These are phyloP conservation scores for Orius insidiosus DNA, from an alignment of 1,140 invertebrate species.

Conservation along the genomic window DNA sequence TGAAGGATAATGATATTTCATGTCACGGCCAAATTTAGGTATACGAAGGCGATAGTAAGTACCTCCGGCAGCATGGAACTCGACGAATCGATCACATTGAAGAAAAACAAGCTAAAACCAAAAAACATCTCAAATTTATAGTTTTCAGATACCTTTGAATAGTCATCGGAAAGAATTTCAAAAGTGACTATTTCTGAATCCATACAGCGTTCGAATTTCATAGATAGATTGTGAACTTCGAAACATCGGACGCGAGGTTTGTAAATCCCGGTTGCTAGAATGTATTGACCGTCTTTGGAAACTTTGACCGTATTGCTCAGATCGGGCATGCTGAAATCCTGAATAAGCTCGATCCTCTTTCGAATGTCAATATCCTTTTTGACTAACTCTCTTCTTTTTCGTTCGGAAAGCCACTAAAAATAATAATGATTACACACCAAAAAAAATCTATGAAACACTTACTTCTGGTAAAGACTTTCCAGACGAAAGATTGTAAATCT, in stretches of 20 bases:
- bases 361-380: slow-evolving; percentile 82
- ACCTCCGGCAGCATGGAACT: slow-evolving; percentile 87
- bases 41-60: slow-evolving; percentile 80
- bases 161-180: slow-evolving; percentile 76
- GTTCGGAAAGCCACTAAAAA: slow-evolving; percentile 81
- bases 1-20: slow-evolving; percentile 74
- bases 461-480: slow-evolving; percentile 94
- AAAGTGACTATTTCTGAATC: slow-evolving; percentile 88
- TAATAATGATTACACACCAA: slow-evolving; percentile 9
- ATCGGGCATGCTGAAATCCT: slow-evolving; percentile 98
- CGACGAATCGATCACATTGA: slow-evolving; percentile 75
- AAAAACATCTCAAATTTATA: neutral
- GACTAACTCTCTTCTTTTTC: slow-evolving; percentile 64
- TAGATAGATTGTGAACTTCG: slow-evolving; percentile 86
- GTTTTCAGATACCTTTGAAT: slow-evolving; percentile 51
- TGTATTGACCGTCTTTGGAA: slow-evolving; percentile 83
- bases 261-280: slow-evolving; percentile 87
- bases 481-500: slow-evolving; percentile 93
- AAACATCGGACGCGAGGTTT: slow-evolving; percentile 92
- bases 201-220: slow-evolving; percentile 97
- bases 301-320: slow-evolving; percentile 70
- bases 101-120: slow-evolving; percentile 52
- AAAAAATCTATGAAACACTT: slow-evolving; percentile 27
- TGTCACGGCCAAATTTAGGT: slow-evolving; percentile 87
- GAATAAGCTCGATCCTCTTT: slow-evolving; percentile 85